These are phyloP conservation scores for Caenorhabditis afra DNA, from an alignment of 2,888 invertebrate species.

Conservation along the genomic window DNA sequence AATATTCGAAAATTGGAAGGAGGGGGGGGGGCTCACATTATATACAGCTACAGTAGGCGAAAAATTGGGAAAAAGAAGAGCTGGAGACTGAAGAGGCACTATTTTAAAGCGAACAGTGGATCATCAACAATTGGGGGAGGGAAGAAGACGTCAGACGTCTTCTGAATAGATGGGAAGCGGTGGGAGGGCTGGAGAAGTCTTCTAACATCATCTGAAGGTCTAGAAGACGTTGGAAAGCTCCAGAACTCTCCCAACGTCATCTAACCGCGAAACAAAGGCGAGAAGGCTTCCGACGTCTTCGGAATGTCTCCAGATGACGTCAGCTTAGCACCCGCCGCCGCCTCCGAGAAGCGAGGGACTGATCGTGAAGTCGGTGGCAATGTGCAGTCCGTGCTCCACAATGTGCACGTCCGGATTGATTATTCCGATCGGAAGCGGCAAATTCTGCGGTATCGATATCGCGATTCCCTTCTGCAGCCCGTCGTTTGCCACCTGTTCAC, in stretches of 20 bases:
- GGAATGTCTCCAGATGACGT: constrained; percentile 2
- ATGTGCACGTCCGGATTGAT: constrained; percentile 75
- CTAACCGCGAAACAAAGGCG: too few relatives aligned
- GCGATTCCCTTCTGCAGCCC: constrained; percentile 76
- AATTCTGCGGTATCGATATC: constrained; percentile 70
- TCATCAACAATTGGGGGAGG: constrained; percentile 14
- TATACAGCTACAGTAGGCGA: constrained; percentile 42
- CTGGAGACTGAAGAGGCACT: constrained; percentile 36
- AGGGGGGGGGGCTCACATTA: too few relatives aligned
- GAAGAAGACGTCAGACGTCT: too few relatives aligned
- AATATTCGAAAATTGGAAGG: too few relatives aligned
- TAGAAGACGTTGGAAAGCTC: too few relatives aligned
- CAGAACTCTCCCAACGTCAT: too few relatives aligned
- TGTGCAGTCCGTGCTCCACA: constrained; percentile 77
- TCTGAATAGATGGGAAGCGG: too few relatives aligned
- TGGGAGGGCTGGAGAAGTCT: too few relatives aligned
- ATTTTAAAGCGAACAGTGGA: constrained; percentile 52
- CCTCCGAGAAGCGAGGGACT: constrained; percentile 69
- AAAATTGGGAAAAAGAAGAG: not conserved
- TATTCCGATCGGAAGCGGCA: constrained; percentile 74
- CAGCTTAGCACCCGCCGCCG: constrained; percentile 51
- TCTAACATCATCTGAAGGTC: too few relatives aligned
- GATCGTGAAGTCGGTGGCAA: constrained; percentile 77
- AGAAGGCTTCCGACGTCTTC: too few relatives aligned
- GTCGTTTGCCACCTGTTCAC: constrained; percentile 77